Evolutionary conservation across 2,888 invertebrate genomes (phyloP).

Genomic region (Conchocele bisecta): DNA sequence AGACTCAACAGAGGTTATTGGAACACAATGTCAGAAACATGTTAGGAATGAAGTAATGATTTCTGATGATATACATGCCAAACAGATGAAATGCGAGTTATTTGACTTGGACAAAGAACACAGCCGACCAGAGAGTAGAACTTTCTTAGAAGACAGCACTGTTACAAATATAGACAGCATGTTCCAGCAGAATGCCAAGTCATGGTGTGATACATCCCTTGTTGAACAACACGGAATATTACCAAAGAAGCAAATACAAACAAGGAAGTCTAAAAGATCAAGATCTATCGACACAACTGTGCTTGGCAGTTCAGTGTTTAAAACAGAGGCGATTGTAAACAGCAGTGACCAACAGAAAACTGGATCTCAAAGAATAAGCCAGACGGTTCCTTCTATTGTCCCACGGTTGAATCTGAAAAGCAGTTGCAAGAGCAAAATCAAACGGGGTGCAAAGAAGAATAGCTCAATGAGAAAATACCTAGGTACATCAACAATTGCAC

Average conservation of each 20-base stretch:
- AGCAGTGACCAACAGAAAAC: too few species aligned
- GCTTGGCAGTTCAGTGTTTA: neutral
- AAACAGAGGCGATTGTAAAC: neutral
- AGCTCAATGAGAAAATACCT: constrained; percentile 58
- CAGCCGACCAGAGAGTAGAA: too few species aligned
- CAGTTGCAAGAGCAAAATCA: neutral
- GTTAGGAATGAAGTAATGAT: neutral
- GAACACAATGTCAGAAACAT: neutral
- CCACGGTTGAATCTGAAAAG: neutral
- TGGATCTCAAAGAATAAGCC: too few species aligned
- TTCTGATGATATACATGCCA: neutral
- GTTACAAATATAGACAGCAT: too few species aligned
- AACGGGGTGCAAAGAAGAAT: constrained; percentile 27
- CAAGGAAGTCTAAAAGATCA: neutral
- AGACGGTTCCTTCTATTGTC: too few species aligned
- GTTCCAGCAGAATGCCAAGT: too few species aligned
- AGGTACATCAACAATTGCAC: constrained; percentile 37
- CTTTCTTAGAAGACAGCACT: too few species aligned
- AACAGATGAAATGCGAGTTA: too few species aligned
- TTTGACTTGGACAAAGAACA: too few species aligned
- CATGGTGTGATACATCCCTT: too few species aligned
- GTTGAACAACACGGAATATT: too few species aligned
- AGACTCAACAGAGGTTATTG: neutral
- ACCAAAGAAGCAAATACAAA: neutral
- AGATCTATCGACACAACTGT: neutral